A percentile compares a stretch with the other conserved stretches of the same genome.
Evolutionary conservation across 2,113 vertebrate species (phyloP).

Genomic region (Pomatostomus ruficeps): DNA sequence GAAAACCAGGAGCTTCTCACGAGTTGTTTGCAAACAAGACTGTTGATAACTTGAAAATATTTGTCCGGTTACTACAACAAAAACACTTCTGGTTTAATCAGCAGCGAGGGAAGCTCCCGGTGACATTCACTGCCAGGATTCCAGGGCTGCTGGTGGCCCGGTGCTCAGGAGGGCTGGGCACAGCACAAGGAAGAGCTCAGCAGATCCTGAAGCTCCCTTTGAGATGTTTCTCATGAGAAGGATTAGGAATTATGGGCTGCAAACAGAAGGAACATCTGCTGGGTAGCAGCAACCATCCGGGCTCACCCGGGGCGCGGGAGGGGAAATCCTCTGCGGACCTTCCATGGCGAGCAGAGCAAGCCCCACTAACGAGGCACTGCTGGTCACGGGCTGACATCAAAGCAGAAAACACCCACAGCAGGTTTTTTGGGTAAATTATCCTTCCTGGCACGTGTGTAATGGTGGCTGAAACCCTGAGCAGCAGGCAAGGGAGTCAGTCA

Average conservation of each 20-base stretch:
- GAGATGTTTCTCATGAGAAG: background rate
- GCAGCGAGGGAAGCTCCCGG: background rate
- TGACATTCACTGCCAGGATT: background rate
- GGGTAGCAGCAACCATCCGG: background rate
- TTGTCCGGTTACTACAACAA: background rate
- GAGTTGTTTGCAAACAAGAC: background rate
- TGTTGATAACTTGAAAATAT: background rate
- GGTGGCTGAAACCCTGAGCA: background rate
- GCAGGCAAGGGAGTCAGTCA: background rate
- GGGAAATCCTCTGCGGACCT: background rate
- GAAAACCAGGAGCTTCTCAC: background rate
- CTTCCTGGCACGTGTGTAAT: background rate
- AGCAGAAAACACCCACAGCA: background rate
- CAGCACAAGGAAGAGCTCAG: background rate
- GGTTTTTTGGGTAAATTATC: background rate
- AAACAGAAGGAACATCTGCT: background rate
- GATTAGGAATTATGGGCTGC: background rate
- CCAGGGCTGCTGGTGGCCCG: background rate
- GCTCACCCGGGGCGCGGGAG: background rate
- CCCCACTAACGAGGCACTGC: fast-evolving
- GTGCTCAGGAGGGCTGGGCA: background rate
- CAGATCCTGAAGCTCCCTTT: background rate
- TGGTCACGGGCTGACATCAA: background rate
- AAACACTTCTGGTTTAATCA: background rate
- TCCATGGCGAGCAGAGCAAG: fast-evolving